Evolutionary conservation across 2,797 vertebrate species (phyloP).

Genomic region (Eulemur albifrons): DNA sequence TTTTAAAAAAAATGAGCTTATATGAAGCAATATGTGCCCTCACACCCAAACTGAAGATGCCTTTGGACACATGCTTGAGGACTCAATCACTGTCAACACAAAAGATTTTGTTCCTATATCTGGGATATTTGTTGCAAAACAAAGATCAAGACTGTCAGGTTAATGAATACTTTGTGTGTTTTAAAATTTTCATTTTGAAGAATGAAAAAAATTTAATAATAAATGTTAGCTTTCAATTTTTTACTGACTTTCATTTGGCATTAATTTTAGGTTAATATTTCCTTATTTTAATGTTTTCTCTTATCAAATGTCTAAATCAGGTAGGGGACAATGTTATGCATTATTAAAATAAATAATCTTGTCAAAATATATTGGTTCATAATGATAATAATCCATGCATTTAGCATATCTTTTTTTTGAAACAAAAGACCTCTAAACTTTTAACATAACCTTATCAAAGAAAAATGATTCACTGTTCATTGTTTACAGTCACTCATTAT

Average conservation of each 20-base stretch:
- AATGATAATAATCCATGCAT: neutral
- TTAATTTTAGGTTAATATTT: neutral
- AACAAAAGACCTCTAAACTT: slow-evolving; percentile 37
- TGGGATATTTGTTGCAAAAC: slow-evolving; percentile 39
- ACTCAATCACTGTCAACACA: neutral
- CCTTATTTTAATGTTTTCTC: neutral
- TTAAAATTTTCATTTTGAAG: neutral
- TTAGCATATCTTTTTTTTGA: neutral
- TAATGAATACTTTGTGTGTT: neutral
- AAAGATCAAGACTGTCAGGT: neutral
- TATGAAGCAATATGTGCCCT: neutral
- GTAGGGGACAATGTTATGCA: slow-evolving; percentile 27
- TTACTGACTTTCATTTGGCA: neutral
- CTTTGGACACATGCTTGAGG: neutral
- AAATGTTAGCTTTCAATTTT: slow-evolving; percentile 20
- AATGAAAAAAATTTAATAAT: neutral
- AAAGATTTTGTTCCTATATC: neutral
- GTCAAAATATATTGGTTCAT: slow-evolving; percentile 26
- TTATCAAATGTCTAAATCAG: neutral
- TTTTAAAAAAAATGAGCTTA: neutral
- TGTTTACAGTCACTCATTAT: neutral
- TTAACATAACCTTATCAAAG: neutral
- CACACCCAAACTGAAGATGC: neutral
- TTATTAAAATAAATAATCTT: slow-evolving; percentile 49
- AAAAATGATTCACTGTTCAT: slow-evolving; percentile 2